Conservation (phyloP, 2,888 invertebrate species). For the Anthophora plumipes region DNA sequence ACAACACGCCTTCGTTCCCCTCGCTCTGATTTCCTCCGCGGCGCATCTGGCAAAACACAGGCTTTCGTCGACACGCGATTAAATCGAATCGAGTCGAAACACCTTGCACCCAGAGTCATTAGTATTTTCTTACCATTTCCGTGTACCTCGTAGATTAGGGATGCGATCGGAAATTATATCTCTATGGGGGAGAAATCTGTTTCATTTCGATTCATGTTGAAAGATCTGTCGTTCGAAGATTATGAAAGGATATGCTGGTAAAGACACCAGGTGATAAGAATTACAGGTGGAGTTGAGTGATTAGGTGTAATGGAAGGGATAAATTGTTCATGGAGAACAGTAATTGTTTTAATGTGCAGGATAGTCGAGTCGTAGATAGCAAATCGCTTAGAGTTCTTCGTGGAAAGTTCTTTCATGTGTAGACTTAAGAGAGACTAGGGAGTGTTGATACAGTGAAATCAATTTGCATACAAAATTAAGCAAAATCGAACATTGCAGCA, state of each 20-base stretch:
- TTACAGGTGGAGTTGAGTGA: neutral
- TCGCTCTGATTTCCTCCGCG: slow-evolving; percentile 29
- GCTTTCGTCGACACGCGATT: slow-evolving; percentile 37
- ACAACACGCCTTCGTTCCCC: slow-evolving; percentile 33
- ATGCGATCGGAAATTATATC: slow-evolving; percentile 43
- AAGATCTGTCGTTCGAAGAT: neutral
- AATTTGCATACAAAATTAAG: no score
- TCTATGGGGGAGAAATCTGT: slow-evolving; percentile 52
- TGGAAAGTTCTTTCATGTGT: no score
- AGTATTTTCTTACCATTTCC: slow-evolving; percentile 46
- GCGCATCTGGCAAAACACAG: slow-evolving; percentile 16
- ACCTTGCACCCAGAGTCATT: slow-evolving; percentile 37
- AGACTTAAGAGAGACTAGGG: no score
- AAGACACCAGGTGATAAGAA: neutral
- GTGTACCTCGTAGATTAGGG: slow-evolving; percentile 37
- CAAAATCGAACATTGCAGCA: no score
- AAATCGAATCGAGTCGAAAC: slow-evolving; percentile 43
- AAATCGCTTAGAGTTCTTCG: no score
- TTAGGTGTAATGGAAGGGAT: neutral
- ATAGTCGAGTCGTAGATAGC: neutral
- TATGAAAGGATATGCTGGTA: neutral
- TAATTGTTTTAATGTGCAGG: neutral
- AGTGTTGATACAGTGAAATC: no score
- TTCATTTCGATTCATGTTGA: neutral
- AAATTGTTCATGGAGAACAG: neutral